Conservation (phyloP, 2,797 vertebrate genomes). For the Balearica regulorum region DNA sequence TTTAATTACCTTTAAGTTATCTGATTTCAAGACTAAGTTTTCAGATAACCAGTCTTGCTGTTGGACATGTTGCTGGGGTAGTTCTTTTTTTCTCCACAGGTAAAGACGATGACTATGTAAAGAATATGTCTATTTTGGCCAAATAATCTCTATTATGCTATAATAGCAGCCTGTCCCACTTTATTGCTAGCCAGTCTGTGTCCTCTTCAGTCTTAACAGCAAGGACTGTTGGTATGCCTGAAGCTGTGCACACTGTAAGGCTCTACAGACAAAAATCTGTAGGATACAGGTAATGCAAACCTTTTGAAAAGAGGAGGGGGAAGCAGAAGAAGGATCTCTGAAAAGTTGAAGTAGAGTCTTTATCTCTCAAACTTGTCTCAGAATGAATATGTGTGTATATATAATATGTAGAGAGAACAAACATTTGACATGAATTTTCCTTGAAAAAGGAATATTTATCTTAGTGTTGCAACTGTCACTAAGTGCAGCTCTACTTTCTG, state of each 20-base stretch:
- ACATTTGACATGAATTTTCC: not conserved
- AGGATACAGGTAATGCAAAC: not conserved
- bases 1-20: slow-evolving; percentile 13
- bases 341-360: not conserved
- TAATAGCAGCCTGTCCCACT: not conserved
- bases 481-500: not conserved
- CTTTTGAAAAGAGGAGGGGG: not conserved
- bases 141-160: not conserved
- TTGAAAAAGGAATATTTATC: not conserved
- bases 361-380: not conserved
- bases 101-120: not conserved
- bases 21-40: slow-evolving; percentile 36
- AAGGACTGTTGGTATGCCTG: not conserved
- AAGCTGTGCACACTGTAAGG: not conserved
- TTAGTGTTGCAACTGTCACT: not conserved
- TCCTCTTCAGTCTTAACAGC: not conserved
- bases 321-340: not conserved
- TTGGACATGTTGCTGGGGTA: not conserved
- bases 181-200: not conserved
- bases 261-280: not conserved
- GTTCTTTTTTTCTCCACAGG: not conserved
- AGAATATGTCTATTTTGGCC: not conserved
- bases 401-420: not conserved
- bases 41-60: not conserved
- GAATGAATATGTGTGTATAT: not conserved